A percentile compares a stretch with the other conserved stretches of the same genome.
These are phyloP conservation scores for pig (Sus scrofa) DNA, from an alignment of 2,113 vertebrate genomes.

Conservation along the genomic window T2T-Sscrofa CM000824.6:127206501-127207000, in stretches of 20 bases:
- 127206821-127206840: neutral
- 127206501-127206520: neutral
- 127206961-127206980: neutral
- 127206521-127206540: neutral
- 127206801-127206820: neutral
- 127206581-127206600: neutral
- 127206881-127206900: conserved; percentile 22
- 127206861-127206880: neutral
- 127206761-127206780: neutral
- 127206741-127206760: neutral
- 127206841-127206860: neutral
- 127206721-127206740: neutral
- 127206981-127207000: neutral
- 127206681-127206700: neutral
- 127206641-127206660: neutral
- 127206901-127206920: neutral
- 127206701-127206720: neutral
- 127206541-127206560: neutral
- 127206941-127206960: neutral
- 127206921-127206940: neutral
- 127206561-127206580: neutral
- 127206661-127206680: neutral
- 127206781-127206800: neutral
- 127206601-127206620: neutral
- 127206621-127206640: neutral